Evolutionary conservation across 1,140 invertebrate species (phyloP).

Genomic region (Vollenhovia emeryi): DNA sequence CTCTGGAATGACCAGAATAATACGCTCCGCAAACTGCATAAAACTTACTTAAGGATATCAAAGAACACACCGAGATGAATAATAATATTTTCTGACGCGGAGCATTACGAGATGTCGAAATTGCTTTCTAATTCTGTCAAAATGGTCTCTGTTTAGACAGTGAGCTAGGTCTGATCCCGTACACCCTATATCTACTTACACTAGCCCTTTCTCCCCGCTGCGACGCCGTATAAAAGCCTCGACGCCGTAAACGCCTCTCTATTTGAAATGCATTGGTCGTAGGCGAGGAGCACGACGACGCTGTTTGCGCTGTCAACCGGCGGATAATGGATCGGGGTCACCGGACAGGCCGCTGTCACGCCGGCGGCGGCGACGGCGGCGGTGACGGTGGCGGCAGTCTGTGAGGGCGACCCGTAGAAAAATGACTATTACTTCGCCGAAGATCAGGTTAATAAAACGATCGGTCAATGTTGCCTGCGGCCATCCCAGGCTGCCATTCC

Average conservation of each 20-base stretch:
- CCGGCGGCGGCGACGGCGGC: neutral
- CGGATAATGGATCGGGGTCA: conserved; percentile 78
- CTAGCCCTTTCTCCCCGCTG: neutral
- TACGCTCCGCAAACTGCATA: neutral
- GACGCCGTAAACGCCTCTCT: conserved; percentile 68
- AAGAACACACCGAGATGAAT: neutral
- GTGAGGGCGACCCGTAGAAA: conserved; percentile 51
- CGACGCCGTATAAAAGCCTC: conserved; percentile 19
- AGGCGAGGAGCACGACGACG: conserved; percentile 61
- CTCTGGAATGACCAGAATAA: neutral
- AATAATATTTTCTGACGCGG: neutral
- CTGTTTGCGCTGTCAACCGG: conserved; percentile 79
- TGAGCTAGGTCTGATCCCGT: neutral
- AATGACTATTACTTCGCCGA: conserved; percentile 67
- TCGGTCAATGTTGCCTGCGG: conserved; percentile 76
- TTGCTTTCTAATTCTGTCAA: neutral
- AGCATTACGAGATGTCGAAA: neutral
- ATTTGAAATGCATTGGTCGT: conserved; percentile 82
- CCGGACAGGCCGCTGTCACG: conserved; percentile 53
- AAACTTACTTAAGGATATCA: conserved; percentile 1
- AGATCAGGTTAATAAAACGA: conserved; percentile 79
- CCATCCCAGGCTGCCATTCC: conserved; percentile 53
- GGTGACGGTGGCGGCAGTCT: neutral
- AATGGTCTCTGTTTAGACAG: neutral
- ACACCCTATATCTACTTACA: neutral